Conservation (phyloP, 2,113 vertebrate species). For the Alaudala cheleensis region DNA sequence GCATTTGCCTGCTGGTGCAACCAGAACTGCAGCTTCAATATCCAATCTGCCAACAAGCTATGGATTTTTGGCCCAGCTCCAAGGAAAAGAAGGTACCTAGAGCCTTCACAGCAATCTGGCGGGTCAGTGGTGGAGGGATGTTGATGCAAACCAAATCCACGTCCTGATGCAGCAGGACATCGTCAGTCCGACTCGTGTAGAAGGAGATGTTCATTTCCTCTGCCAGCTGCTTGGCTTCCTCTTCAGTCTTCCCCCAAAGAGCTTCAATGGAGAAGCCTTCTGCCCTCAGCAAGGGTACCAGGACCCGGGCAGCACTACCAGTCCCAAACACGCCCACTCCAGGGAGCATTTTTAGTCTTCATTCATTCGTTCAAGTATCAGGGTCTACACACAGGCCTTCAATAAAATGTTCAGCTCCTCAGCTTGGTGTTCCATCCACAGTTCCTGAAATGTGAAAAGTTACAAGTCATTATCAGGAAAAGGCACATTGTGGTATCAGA, state of each 20-base stretch:
- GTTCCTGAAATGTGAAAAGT: constrained; percentile 41
- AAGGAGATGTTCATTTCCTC: constrained; percentile 90
- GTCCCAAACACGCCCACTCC: constrained; percentile 98
- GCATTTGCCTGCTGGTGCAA: neutral
- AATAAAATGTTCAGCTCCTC: neutral
- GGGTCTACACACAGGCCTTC: neutral
- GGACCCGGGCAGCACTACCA: constrained; percentile 88
- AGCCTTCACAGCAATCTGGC: constrained; percentile 96
- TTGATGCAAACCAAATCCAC: constrained; percentile 97
- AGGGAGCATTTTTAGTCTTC: constrained; percentile 86
- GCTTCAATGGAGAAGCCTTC: constrained; percentile 94
- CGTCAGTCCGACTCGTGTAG: constrained; percentile 91
- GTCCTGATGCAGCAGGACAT: constrained; percentile 92
- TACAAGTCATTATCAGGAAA: neutral
- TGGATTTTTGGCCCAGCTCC: neutral
- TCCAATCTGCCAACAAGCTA: neutral
- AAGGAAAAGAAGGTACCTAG: constrained; percentile 78
- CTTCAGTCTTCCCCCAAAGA: constrained; percentile 92
- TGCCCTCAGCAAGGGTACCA: constrained; percentile 89
- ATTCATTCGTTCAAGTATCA: constrained; percentile 29
- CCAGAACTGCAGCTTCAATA: neutral
- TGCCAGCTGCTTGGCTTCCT: constrained; percentile 89
- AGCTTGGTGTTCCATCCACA: neutral
- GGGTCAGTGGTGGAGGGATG: constrained; percentile 92
- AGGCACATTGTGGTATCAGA: neutral